These are phyloP conservation scores for Cebuella pygmaea DNA, from an alignment of 2,797 vertebrate genomes.

Conservation along the genomic window DNA sequence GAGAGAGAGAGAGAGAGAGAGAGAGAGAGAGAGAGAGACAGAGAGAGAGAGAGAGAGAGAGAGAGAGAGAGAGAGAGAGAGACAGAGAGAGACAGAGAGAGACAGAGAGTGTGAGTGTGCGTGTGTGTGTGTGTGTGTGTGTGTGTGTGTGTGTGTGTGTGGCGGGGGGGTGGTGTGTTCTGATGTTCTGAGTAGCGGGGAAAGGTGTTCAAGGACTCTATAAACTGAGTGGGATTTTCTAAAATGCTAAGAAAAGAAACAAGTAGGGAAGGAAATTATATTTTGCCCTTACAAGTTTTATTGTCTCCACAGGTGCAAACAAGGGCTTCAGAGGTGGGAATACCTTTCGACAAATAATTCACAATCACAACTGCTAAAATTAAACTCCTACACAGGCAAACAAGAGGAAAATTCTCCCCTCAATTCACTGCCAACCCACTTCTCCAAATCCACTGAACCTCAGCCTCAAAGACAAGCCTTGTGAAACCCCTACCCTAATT, in stretches of 20 bases:
- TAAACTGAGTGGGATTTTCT: slow-evolving; percentile 45
- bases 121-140: too few species aligned
- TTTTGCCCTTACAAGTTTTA: slow-evolving; percentile 61
- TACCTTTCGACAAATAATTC: slow-evolving; percentile 13
- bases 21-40: too few species aligned
- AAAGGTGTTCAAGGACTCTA: not conserved
- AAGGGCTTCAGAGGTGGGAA: slow-evolving; percentile 53
- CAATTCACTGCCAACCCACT: not conserved
- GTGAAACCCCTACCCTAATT: not conserved
- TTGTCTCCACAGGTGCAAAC: slow-evolving; percentile 69
- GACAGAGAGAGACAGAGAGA: too few species aligned
- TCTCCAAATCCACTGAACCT: not conserved
- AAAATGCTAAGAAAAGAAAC: slow-evolving; percentile 35
- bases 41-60: too few species aligned
- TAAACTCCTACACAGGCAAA: slow-evolving; percentile 1
- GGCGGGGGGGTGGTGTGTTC: too few species aligned
- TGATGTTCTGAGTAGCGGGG: not conserved
- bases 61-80: too few species aligned
- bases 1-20: too few species aligned
- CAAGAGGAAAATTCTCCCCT: not conserved
- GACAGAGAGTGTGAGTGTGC: too few species aligned
- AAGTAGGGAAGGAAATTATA: slow-evolving; percentile 45
- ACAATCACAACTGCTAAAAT: not conserved
- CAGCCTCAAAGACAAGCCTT: not conserved
- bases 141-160: too few species aligned